These are phyloP conservation scores for Castor canadensis DNA, from an alignment of 2,113 vertebrate species.

Conservation along the genomic window DNA sequence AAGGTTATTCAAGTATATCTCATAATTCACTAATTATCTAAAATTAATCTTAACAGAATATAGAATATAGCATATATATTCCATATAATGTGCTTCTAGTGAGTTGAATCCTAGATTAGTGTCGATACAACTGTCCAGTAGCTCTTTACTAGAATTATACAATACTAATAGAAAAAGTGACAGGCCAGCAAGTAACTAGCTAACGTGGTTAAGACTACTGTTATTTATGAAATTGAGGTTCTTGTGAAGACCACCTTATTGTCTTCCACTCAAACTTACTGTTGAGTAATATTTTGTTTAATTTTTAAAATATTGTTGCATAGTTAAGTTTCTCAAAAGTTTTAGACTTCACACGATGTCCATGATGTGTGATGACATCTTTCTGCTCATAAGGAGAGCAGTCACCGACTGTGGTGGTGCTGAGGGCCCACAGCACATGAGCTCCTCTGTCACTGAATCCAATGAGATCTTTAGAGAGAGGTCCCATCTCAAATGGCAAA, in stretches of 20 bases:
- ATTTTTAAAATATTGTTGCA: not conserved
- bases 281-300: not conserved
- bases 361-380: not conserved
- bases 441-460: not conserved
- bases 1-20: not conserved
- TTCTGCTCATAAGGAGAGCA: not conserved
- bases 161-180: not conserved
- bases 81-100: not conserved
- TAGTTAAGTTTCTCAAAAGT: not conserved
- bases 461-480: not conserved
- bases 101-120: not conserved
- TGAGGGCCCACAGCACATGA: not conserved
- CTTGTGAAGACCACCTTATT: not conserved
- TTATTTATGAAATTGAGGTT: not conserved
- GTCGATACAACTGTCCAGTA: not conserved
- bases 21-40: not conserved
- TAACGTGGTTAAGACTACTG: not conserved
- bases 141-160: not conserved
- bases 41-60: not conserved
- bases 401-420: too few species aligned
- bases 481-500: not conserved
- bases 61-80: not conserved
- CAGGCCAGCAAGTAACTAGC: too few species aligned
- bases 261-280: not conserved
- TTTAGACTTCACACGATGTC: not conserved